These are phyloP conservation scores for Leucopternis melanops DNA, from an alignment of 2,113 vertebrate species.

Conservation along the genomic window DNA sequence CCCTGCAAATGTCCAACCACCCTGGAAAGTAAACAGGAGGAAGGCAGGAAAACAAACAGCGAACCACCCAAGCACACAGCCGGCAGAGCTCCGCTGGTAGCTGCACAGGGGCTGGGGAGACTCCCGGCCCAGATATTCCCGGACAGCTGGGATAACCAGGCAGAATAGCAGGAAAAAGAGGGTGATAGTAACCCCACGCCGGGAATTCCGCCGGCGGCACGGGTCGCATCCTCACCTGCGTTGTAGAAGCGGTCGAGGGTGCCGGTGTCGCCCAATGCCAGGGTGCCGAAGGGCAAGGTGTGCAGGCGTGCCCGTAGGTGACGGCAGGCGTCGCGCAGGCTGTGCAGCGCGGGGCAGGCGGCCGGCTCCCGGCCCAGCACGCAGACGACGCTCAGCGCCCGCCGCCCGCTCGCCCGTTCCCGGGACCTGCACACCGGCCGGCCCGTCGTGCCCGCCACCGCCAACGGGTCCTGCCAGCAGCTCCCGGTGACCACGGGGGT, in stretches of 20 bases:
- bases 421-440: conserved; percentile 26
- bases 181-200: rapidly evolving
- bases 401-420: not conserved
- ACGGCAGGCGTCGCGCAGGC: conserved; percentile 79
- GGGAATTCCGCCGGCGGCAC: not conserved
- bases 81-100: not conserved
- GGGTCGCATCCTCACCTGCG: conserved; percentile 76
- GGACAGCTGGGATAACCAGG: not conserved
- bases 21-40: not conserved
- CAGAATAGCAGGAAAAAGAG: too few relatives aligned
- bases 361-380: conserved; percentile 68
- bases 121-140: rapidly evolving
- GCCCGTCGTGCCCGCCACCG: conserved; percentile 65
- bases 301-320: conserved; percentile 67
- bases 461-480: conserved; percentile 84
- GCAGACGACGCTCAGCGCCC: conserved; percentile 75
- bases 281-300: conserved; percentile 70
- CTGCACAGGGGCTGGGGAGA: not conserved
- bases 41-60: not conserved
- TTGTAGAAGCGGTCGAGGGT: conserved; percentile 85
- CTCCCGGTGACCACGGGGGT: conserved; percentile 52
- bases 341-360: conserved; percentile 71
- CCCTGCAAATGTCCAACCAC: not conserved
- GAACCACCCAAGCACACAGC: rapidly evolving
- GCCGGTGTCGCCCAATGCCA: conserved; percentile 73